Percentiles rank a stretch among this genome's conserved stretches.
Conservation (phyloP, 2,113 vertebrate species). For the Cebus imitator region DNA sequence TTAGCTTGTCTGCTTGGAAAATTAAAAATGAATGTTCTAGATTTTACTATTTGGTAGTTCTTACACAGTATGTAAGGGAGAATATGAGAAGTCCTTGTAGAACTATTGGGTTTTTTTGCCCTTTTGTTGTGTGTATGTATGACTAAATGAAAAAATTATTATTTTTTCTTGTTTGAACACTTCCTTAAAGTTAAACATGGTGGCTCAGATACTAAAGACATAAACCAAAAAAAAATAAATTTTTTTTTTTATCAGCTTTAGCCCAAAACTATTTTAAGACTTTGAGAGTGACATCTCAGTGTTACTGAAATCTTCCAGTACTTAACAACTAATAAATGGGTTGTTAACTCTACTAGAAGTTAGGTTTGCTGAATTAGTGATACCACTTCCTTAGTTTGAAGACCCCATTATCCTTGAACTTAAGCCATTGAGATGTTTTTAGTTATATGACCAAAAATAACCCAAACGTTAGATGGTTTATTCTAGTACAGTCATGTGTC, state of each 20-base stretch:
- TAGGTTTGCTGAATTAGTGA: slow-evolving; percentile 33
- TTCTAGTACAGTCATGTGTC: not conserved
- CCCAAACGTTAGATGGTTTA: not conserved
- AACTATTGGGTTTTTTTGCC: slow-evolving; percentile 31
- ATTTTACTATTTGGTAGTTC: slow-evolving; percentile 33
- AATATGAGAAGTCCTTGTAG: not conserved
- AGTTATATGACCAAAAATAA: slow-evolving; percentile 4
- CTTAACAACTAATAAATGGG: slow-evolving; percentile 36
- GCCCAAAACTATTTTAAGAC: not conserved
- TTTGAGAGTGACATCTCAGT: not conserved
- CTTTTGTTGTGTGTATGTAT: not conserved
- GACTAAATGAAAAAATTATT: slow-evolving; percentile 7
- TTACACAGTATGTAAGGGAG: not conserved
- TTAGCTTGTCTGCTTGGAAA: slow-evolving; percentile 53
- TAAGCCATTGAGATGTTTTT: slow-evolving; percentile 38
- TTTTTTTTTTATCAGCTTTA: not conserved
- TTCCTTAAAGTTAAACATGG: slow-evolving; percentile 32
- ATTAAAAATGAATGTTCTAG: slow-evolving; percentile 25
- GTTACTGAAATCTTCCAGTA: not conserved
- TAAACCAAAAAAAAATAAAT: not conserved
- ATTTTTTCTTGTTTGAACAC: slow-evolving; percentile 14
- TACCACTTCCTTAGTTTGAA: not conserved
- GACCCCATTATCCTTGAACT: slow-evolving; percentile 19
- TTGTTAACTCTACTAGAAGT: not conserved
- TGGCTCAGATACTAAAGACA: slow-evolving; percentile 29